These are phyloP conservation scores for Falcunculus frontatus DNA, from an alignment of 2,113 vertebrate species.

Conservation along the genomic window DNA sequence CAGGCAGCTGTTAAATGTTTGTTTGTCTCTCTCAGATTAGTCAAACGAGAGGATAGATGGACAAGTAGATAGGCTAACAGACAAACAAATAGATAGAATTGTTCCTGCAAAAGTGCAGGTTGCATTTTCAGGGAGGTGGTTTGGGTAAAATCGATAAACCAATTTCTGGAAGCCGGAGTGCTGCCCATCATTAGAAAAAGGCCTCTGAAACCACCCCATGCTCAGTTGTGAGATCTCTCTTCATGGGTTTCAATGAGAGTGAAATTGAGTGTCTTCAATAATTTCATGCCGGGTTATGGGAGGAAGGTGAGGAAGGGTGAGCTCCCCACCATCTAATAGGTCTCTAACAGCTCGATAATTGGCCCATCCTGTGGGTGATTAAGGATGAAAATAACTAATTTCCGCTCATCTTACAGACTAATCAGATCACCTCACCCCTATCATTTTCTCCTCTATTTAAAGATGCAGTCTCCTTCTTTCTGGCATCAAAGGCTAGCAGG, in stretches of 20 bases:
- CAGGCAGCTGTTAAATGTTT: background rate
- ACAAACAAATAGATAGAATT: conserved; percentile 28
- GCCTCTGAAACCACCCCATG: conserved; percentile 23
- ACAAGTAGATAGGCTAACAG: conserved; percentile 25
- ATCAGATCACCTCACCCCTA: conserved; percentile 67
- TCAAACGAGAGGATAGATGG: background rate
- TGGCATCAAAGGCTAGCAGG: conserved; percentile 23
- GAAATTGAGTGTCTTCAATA: conserved; percentile 66
- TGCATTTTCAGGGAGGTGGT: conserved; percentile 25
- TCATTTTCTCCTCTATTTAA: conserved; percentile 59
- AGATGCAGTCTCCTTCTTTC: conserved; percentile 29
- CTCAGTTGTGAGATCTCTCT: conserved; percentile 42
- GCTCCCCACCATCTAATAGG: conserved; percentile 60
- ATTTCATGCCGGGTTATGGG: conserved; percentile 64
- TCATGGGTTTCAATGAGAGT: conserved; percentile 57
- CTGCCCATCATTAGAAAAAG: conserved; percentile 36
- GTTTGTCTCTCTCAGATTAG: conserved; percentile 1
- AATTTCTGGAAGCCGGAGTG: conserved; percentile 34
- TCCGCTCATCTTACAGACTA: conserved; percentile 66
- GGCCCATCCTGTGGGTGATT: conserved; percentile 66
- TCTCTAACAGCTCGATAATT: conserved; percentile 70
- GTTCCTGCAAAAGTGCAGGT: background rate
- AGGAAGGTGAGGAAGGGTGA: conserved; percentile 59
- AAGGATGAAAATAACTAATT: conserved; percentile 73
- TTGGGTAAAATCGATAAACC: conserved; percentile 56